Base-by-base conservation (phyloP, 2,113 vertebrate species). In the Tympanuchus pallidicinctus region DNA sequence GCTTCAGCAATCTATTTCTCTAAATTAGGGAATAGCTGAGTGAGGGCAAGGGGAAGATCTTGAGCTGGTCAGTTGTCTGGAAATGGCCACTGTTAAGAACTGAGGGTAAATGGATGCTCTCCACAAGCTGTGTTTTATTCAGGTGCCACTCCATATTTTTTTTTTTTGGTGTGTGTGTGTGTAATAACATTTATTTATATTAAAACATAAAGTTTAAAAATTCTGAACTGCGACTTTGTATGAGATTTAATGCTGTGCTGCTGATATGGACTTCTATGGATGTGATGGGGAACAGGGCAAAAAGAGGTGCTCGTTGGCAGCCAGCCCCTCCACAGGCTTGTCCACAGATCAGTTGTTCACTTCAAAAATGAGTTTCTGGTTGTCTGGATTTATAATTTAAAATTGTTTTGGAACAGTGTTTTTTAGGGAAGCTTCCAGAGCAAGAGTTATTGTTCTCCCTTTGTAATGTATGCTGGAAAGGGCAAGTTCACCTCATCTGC, bases 371-470 rank as follows among this genome's bases (percentile, higher is more conserved):
- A 92, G 66, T 93, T 81, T 30, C 92, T 96, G 96, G 72, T 91
- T 87, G 65, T 95, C 72, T 91, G 81, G 78, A 85, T 95, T 88
- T 96, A 73, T 95, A 92, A 92, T 95, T 91, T 95, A 78, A 94
- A 97, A 90, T 89, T 91, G 82, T 89, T 96, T 97, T 83, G 78
- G 95, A 95, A 94, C 82, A 96, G 3, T 27, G 12, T 95, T 95
- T 94, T 96, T 97, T 96, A 97, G 97, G 97, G 97, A 98, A 97
- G 95, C 95, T 97, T 97, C 97, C 97, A 96, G 94, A 97, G 82
- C 6, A 2, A 94, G 79, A 74, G 59, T 69, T 90, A 8, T 93
- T 96, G 45, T 80, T 88, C 48, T 79, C 45, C 56, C 86, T 85
- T 96, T 96, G 96, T 94, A 92, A 78, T 85, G 92, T 90, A 97